A percentile compares a stretch with the other conserved stretches of the same genome.
These are phyloP conservation scores for Goniozus legneri DNA, from an alignment of 1,140 invertebrate species.

Conservation along the genomic window DNA sequence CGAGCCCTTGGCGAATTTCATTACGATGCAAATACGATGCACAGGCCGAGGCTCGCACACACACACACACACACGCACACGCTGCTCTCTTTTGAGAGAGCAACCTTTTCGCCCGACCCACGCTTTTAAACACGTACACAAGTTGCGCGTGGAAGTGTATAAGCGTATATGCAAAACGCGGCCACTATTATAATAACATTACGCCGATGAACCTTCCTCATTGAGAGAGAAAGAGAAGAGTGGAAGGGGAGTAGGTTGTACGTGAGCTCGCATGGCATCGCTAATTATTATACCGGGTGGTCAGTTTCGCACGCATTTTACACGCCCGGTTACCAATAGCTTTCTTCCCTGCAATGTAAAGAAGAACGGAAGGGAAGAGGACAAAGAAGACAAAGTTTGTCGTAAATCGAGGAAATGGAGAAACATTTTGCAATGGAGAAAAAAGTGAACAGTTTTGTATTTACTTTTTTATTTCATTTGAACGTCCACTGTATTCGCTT, in stretches of 20 bases:
- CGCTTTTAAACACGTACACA: slow-evolving; percentile 5
- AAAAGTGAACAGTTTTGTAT: too few species aligned
- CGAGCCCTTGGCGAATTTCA: slow-evolving; percentile 39
- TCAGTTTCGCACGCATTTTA: slow-evolving; percentile 25
- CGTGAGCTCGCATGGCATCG: slow-evolving; percentile 37
- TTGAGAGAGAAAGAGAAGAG: too few species aligned
- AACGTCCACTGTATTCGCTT: too few species aligned
- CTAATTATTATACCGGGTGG: slow-evolving; percentile 44
- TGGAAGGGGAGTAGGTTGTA: slow-evolving; percentile 29
- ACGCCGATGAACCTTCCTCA: slow-evolving; percentile 49
- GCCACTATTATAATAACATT: slow-evolving; percentile 52
- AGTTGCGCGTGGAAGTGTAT: neutral
- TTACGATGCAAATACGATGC: slow-evolving; percentile 50
- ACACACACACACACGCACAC: slow-evolving; percentile 15
- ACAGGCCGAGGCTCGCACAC: slow-evolving; percentile 24
- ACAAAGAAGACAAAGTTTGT: too few species aligned
- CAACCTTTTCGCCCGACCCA: neutral
- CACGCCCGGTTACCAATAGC: too few species aligned
- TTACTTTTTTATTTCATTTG: too few species aligned
- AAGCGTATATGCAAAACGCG: slow-evolving; percentile 48
- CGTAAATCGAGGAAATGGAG: too few species aligned
- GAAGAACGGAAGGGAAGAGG: too few species aligned
- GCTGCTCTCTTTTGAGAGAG: neutral
- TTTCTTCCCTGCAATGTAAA: too few species aligned
- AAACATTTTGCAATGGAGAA: too few species aligned